These are phyloP conservation scores for Drosophila borborema DNA, from an alignment of 2,888 invertebrate species.

Conservation along the genomic window DNA sequence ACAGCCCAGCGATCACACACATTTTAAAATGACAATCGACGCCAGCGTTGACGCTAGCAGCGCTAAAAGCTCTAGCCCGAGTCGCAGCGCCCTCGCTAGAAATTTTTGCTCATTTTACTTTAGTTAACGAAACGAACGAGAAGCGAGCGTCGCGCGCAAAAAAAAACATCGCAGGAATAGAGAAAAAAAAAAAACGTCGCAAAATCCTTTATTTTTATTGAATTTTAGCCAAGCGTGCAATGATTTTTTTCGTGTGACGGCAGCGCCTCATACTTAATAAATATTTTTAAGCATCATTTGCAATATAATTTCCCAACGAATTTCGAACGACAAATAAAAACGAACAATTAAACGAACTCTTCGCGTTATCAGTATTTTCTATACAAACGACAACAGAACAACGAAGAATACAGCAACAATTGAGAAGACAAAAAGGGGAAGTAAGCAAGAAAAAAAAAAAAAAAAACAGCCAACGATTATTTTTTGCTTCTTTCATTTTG, in stretches of 20 bases:
- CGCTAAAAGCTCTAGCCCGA: conserved; percentile 38
- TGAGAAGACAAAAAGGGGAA: conserved; percentile 14
- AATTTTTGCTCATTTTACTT: conserved; percentile 70
- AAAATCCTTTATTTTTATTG: conserved; percentile 26
- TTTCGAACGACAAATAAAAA: conserved; percentile 70
- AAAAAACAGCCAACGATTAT: conserved; percentile 35
- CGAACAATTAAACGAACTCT: conserved; percentile 73
- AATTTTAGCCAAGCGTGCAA: conserved; percentile 30
- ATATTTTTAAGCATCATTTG: conserved; percentile 21
- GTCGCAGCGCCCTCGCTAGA: conserved; percentile 34
- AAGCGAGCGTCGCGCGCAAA: conserved; percentile 76
- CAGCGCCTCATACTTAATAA: conserved; percentile 32
- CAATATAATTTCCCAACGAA: conserved; percentile 41
- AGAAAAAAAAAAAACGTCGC: conserved; percentile 26
- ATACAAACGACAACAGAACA: conserved; percentile 41
- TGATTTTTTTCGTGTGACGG: conserved; percentile 47
- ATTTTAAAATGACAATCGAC: conserved; percentile 49
- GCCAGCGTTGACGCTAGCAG: conserved; percentile 19
- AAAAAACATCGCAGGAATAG: conserved; percentile 28
- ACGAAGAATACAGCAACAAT: conserved; percentile 9
- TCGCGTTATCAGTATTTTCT: conserved; percentile 71
- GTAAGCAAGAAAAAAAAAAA: neutral
- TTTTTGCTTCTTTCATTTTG: conserved; percentile 16
- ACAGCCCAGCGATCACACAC: conserved; percentile 38
- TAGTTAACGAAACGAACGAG: conserved; percentile 83